Percentiles rank a stretch among this genome's conserved stretches.
Evolutionary conservation across 1,140 invertebrate species (phyloP).

Genomic region (Drosophila kepulauana): DNA sequence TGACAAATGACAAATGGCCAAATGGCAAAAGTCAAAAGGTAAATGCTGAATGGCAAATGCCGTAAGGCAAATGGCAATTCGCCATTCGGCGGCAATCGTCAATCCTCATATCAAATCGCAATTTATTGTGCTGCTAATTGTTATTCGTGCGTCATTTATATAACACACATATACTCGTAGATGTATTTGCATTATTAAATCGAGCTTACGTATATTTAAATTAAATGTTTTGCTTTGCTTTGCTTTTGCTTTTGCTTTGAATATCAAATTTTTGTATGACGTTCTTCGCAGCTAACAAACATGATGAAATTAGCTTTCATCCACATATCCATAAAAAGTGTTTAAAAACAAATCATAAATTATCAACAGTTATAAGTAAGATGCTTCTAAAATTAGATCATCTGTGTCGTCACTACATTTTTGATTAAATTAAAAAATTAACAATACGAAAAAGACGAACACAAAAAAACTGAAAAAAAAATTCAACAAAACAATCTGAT

Average conservation of each 20-base stretch:
- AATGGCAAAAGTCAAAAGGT: conserved; percentile 7
- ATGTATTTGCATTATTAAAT: conserved; percentile 1
- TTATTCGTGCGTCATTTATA: conserved; percentile 35
- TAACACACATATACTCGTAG: not conserved
- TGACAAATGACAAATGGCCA: conserved; percentile 35
- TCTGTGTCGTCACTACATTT: not conserved
- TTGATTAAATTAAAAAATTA: not conserved
- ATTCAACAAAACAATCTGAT: no score
- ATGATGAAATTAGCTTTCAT: conserved; percentile 5
- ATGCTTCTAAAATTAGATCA: not conserved
- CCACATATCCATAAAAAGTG: not conserved
- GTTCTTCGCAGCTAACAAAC: not conserved
- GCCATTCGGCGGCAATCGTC: not conserved
- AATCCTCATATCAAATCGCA: conserved; percentile 36
- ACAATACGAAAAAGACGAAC: no score
- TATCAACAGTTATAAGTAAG: not conserved
- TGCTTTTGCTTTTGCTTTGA: not conserved
- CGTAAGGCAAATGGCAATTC: conserved; percentile 16
- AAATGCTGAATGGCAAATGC: conserved; percentile 6
- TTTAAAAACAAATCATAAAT: conserved; percentile 4
- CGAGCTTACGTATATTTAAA: conserved; percentile 18
- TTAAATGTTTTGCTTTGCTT: conserved; percentile 5
- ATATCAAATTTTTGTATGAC: conserved; percentile 7
- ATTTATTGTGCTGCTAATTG: conserved; percentile 45
- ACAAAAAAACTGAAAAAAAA: no score